Percentiles rank a stretch among this genome's conserved stretches.
phyloP scores from a whole-genome alignment of 2,888 invertebrate genomes.

The Didymodactylos carnosus region DNA sequence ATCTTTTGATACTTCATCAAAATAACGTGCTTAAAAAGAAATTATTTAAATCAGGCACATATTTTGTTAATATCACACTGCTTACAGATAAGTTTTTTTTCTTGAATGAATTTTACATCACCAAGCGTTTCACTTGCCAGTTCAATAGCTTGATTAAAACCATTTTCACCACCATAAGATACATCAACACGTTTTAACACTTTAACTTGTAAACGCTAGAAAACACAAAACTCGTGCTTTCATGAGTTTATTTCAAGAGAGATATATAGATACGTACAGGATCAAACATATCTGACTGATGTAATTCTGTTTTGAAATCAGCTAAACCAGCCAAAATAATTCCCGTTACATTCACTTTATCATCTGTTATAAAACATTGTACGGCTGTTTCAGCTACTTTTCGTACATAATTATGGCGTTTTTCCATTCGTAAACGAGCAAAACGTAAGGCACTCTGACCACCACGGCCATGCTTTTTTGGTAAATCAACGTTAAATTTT shows the following conservation, averaged over 20 bases:
- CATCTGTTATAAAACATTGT: constrained; percentile 13
- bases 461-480: constrained; percentile 74
- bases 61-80: constrained; percentile 35
- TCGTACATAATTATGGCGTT: constrained; percentile 15
- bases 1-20: constrained; percentile 65
- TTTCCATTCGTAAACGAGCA: constrained; percentile 14
- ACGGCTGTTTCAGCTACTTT: constrained; percentile 15
- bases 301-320: constrained; percentile 15
- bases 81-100: constrained; percentile 93
- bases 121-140: constrained; percentile 48
- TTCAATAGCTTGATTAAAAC: constrained; percentile 11
- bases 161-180: constrained; percentile 6
- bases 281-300: constrained; percentile 15
- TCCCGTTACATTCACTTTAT: constrained; percentile 15
- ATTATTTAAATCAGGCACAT: background rate
- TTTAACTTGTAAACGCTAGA: background rate
- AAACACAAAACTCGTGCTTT: background rate
- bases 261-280: constrained; percentile 33
- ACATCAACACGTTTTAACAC: constrained; percentile 1
- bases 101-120: constrained; percentile 98
- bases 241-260: background rate
- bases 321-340: constrained; percentile 14
- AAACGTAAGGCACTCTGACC: constrained; percentile 15
- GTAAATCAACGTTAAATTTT: constrained; percentile 90
- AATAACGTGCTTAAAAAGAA: constrained; percentile 37